A percentile compares a stretch with the other conserved stretches of the same genome.
Conservation (phyloP, 2,113 vertebrate species). For the Chionodraco myersi region DNA sequence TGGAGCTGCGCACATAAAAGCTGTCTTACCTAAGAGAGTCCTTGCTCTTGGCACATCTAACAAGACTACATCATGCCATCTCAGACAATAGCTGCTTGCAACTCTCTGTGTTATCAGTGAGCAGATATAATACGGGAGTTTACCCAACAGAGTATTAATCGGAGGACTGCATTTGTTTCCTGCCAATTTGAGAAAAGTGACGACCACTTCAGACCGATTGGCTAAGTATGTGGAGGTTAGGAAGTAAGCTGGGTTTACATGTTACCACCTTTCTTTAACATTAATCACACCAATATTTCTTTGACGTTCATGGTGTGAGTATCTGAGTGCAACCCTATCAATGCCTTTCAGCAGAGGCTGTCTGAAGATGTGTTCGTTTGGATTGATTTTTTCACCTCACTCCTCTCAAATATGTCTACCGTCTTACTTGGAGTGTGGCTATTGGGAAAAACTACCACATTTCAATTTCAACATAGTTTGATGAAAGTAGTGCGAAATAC, state of each 20-base stretch:
- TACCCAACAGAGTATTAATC: no score
- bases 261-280: not conserved
- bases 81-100: no score
- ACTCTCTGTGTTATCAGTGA: no score
- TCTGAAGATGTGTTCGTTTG: not conserved
- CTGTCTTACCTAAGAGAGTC: no score
- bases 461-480: not conserved
- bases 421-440: no score
- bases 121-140: no score
- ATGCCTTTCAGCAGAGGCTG: not conserved
- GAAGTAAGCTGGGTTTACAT: not conserved
- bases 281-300: not conserved
- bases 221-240: not conserved
- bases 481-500: not conserved
- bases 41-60: no score
- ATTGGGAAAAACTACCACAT: not conserved
- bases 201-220: not conserved
- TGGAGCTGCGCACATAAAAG: no score
- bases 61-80: no score
- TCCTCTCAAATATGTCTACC: not conserved
- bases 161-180: not conserved
- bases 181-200: not conserved
- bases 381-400: not conserved
- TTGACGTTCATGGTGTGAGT: not conserved
- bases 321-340: not conserved